Percentiles rank a stretch among this genome's conserved stretches.
phyloP scores from a whole-genome alignment of 2,888 invertebrate species.

The Drosophila barbarae region DNA sequence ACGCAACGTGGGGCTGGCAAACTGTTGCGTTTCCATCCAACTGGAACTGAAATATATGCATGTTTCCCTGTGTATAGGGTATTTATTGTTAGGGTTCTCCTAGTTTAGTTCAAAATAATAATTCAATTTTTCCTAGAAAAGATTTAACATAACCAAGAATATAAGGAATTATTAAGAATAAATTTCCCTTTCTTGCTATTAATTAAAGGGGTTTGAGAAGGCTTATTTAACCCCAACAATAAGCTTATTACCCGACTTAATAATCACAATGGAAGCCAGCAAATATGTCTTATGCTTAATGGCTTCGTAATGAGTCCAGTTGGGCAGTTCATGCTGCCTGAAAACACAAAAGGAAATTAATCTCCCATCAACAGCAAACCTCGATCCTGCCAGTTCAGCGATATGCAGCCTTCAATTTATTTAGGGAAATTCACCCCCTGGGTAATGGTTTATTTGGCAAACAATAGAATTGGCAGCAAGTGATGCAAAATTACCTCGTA shows the following conservation, averaged over 20 bases:
- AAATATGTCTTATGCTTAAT: neutral
- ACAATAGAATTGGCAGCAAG: constrained; percentile 3
- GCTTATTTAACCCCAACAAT: neutral
- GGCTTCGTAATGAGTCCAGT: neutral
- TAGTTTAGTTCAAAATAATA: neutral
- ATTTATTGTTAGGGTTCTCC: too few species aligned
- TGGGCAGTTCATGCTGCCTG: neutral
- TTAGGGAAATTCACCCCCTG: neutral
- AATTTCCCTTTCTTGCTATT: neutral
- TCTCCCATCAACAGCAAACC: neutral
- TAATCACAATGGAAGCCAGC: neutral
- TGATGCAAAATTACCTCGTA: constrained; percentile 2
- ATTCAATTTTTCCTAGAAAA: neutral
- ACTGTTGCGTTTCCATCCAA: constrained; percentile 12
- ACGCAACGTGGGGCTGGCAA: constrained; percentile 11
- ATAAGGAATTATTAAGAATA: too few species aligned
- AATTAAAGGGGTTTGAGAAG: neutral
- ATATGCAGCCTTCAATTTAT: constrained; percentile 1
- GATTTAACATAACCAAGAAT: neutral
- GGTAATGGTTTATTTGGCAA: constrained; percentile 7
- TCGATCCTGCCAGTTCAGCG: neutral
- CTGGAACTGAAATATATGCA: too few species aligned
- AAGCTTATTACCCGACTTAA: neutral
- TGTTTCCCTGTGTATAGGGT: too few species aligned
- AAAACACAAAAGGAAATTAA: constrained; percentile 1